Conservation (phyloP, 2,888 invertebrate species). For the Archips crataeganus region DNA sequence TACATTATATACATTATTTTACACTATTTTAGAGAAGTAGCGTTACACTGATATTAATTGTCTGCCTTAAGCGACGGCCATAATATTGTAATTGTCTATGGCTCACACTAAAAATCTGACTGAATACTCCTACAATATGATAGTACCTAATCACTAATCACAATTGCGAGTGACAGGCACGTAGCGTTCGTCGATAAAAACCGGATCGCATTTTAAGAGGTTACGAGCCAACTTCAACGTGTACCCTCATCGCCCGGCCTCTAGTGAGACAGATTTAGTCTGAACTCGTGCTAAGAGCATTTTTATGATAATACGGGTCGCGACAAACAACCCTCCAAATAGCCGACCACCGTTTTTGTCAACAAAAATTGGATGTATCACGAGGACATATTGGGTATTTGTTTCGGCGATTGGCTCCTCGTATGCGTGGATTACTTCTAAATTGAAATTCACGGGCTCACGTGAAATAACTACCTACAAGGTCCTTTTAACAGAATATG, state of each 20-base stretch:
- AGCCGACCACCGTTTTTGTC: conserved; percentile 33
- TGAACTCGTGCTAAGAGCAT: conserved; percentile 33
- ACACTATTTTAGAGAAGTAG: too few relatives aligned
- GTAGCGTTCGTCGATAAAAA: not conserved
- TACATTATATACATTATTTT: not conserved
- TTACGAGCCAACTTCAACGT: conserved; percentile 6
- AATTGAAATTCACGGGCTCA: conserved; percentile 23
- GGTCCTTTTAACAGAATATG: not conserved
- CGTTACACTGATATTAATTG: too few relatives aligned
- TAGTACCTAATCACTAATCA: not conserved
- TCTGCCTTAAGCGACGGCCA: too few relatives aligned
- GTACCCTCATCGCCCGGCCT: conserved; percentile 18
- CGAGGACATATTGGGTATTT: conserved; percentile 34
- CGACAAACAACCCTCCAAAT: conserved; percentile 28
- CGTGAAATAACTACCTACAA: not conserved
- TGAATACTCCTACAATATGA: not conserved
- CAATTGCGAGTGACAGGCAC: conserved; percentile 1
- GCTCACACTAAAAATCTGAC: not conserved
- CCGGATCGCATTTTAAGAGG: conserved; percentile 1
- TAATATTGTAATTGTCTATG: too few relatives aligned
- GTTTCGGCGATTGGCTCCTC: conserved; percentile 21
- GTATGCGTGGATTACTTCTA: conserved; percentile 19
- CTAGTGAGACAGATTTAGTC: conserved; percentile 28
- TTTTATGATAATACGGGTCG: conserved; percentile 38
- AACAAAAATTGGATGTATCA: conserved; percentile 33